phyloP scores from a whole-genome alignment of 2,888 invertebrate species.

The Meandrusa payeni region DNA sequence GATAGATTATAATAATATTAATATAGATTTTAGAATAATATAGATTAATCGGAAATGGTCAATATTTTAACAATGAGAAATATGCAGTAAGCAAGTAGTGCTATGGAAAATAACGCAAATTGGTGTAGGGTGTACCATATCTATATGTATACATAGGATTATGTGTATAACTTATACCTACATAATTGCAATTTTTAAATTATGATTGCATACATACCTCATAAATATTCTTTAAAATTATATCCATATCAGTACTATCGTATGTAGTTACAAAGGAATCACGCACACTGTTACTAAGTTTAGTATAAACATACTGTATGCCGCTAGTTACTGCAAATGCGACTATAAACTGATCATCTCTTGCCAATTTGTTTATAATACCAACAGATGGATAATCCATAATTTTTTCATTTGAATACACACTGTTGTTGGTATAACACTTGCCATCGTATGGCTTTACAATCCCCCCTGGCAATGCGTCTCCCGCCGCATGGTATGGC shows the following conservation, averaged over 20 bases:
- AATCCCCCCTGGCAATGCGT: constrained; percentile 85
- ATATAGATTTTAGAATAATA: too few species aligned
- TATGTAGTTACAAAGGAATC: constrained; percentile 34
- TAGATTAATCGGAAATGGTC: too few species aligned
- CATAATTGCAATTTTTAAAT: neutral
- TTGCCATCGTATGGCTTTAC: constrained; percentile 86
- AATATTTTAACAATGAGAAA: too few species aligned
- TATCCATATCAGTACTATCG: constrained; percentile 12
- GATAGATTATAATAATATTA: too few species aligned
- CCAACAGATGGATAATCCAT: constrained; percentile 91
- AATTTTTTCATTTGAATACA: constrained; percentile 76
- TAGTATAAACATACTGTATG: constrained; percentile 32
- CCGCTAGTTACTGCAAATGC: constrained; percentile 41
- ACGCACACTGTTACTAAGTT: constrained; percentile 35
- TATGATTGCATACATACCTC: constrained; percentile 37
- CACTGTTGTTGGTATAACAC: constrained; percentile 81
- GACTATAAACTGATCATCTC: constrained; percentile 40
- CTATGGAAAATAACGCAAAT: too few species aligned
- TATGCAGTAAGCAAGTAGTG: too few species aligned
- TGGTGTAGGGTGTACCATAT: too few species aligned
- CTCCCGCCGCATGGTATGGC: constrained; percentile 88
- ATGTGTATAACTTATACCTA: too few species aligned
- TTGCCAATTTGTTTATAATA: constrained; percentile 75
- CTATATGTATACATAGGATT: too few species aligned
- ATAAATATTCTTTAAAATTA: constrained; percentile 42